Evolutionary conservation across 2,797 vertebrate species (phyloP).

Genomic region (Tadarida brasiliensis): DNA sequence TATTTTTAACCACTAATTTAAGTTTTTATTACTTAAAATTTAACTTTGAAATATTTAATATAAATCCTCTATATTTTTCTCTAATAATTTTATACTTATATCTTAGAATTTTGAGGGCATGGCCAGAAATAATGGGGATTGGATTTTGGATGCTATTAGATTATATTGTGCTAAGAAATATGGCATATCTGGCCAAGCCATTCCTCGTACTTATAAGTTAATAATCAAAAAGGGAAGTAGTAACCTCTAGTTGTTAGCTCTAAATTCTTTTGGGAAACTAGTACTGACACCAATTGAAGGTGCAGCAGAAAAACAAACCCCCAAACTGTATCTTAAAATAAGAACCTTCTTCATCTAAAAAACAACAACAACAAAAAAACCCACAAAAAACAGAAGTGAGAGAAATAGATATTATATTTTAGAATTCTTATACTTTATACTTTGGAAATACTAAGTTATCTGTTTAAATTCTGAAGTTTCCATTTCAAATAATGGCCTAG

Average conservation of each 20-base stretch:
- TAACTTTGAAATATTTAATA: not conserved
- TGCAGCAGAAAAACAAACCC: not conserved
- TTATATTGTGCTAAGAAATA: not conserved
- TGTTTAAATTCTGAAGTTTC: not conserved
- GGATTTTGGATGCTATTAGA: not conserved
- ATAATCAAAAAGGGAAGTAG: not conserved
- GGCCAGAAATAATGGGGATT: not conserved
- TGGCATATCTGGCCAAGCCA: not conserved
- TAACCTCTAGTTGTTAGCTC: not conserved
- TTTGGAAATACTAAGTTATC: not conserved
- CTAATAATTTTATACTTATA: not conserved
- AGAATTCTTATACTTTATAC: not conserved
- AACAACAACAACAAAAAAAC: too few species aligned
- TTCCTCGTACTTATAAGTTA: not conserved
- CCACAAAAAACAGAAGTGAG: not conserved
- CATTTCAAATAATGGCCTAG: not conserved
- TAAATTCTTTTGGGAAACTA: not conserved
- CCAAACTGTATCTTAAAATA: not conserved
- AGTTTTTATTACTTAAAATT: slow-evolving; percentile 41
- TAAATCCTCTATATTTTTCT: not conserved
- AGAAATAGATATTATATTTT: not conserved
- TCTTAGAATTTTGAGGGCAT: not conserved
- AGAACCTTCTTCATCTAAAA: not conserved
- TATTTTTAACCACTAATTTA: slow-evolving; percentile 27
- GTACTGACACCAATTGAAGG: not conserved